phyloP scores from a whole-genome alignment of 1,140 invertebrate genomes.

The Nymphalis io region DNA sequence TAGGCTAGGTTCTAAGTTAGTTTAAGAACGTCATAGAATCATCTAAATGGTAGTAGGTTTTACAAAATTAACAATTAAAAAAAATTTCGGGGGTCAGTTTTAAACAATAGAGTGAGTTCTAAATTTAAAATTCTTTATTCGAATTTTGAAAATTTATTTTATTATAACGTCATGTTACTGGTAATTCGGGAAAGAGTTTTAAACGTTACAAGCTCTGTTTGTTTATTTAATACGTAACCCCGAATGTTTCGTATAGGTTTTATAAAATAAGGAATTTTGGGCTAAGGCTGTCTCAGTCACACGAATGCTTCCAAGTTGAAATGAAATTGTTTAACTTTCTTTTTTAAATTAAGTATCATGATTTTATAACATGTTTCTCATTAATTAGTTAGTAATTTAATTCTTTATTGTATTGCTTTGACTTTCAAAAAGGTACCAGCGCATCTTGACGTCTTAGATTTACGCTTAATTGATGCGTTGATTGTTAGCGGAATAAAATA shows the following conservation, averaged over 20 bases:
- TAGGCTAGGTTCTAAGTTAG: conserved; percentile 47
- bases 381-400: conserved; percentile 73
- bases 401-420: conserved; percentile 63
- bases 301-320: conserved; percentile 71
- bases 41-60: conserved; percentile 32
- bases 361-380: conserved; percentile 67
- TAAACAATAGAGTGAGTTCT: conserved; percentile 16
- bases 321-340: conserved; percentile 39
- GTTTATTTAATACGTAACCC: not conserved
- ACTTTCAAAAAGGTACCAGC: conserved; percentile 41
- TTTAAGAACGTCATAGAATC: conserved; percentile 58
- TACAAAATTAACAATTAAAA: conserved; percentile 24
- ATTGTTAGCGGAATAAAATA: conserved; percentile 53
- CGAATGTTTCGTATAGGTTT: conserved; percentile 41
- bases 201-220: not conserved
- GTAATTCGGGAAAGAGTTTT: not conserved
- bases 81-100: conserved; percentile 4
- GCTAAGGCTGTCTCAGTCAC: conserved; percentile 59
- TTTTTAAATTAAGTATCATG: conserved; percentile 62
- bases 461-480: conserved; percentile 40
- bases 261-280: conserved; percentile 32
- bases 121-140: conserved; percentile 1
- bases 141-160: conserved; percentile 10
- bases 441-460: conserved; percentile 46
- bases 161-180: not conserved